These are phyloP conservation scores for Urocolius indicus DNA, from an alignment of 2,113 vertebrate species.

Conservation along the genomic window DNA sequence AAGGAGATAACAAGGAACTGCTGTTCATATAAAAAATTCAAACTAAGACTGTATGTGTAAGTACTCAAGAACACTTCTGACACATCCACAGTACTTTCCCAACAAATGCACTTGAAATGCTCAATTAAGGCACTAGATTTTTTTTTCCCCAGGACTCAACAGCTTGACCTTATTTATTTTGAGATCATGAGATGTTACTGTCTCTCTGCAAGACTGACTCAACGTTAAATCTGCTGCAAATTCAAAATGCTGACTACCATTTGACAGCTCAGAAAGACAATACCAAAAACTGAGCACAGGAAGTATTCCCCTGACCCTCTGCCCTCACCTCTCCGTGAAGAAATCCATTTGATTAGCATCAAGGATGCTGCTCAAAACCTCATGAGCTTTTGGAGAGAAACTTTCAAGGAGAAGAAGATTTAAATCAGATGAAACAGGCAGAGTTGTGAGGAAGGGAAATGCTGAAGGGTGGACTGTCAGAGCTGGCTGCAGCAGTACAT, in stretches of 20 bases:
- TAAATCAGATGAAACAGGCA: background rate
- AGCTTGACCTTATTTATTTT: background rate
- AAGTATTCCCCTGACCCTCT: background rate
- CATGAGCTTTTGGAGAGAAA: background rate
- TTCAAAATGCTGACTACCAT: background rate
- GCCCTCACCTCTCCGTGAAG: background rate
- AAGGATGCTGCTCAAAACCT: background rate
- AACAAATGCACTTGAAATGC: background rate
- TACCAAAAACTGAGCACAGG: background rate
- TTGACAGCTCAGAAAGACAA: background rate
- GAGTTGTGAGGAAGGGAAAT: background rate
- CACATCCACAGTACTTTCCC: background rate
- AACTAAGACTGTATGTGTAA: background rate
- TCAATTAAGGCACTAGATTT: background rate
- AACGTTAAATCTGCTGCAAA: background rate
- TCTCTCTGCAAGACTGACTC: background rate
- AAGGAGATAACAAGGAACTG: background rate
- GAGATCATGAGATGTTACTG: background rate
- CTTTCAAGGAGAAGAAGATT: background rate
- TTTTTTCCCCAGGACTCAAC: background rate
- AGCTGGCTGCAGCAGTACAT: background rate
- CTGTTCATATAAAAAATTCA: background rate
- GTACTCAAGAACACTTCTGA: background rate
- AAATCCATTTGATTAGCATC: background rate
- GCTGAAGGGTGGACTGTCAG: background rate